These are phyloP conservation scores for Verasper variegatus DNA, from an alignment of 2,113 vertebrate species.

Conservation along the genomic window DNA sequence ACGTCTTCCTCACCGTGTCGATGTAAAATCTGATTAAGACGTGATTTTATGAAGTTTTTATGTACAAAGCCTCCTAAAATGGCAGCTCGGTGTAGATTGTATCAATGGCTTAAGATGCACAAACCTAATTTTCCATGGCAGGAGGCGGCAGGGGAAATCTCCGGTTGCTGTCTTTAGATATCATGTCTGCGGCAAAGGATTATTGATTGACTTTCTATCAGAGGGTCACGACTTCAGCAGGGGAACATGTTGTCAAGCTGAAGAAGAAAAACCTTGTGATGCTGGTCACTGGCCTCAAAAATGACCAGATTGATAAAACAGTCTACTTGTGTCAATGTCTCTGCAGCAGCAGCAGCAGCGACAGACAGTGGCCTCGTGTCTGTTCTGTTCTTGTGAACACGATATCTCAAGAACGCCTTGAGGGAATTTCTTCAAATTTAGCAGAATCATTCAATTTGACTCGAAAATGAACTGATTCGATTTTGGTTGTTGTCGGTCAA, in stretches of 20 bases:
- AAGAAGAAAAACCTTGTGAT: conserved; percentile 50
- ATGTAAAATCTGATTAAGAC: background rate
- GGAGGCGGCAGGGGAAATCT: conserved; percentile 39
- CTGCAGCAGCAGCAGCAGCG: background rate
- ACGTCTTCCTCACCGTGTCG: background rate
- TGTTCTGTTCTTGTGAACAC: background rate
- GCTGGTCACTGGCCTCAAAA: conserved; percentile 30
- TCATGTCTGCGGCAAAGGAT: conserved; percentile 47
- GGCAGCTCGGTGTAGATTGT: conserved; percentile 15
- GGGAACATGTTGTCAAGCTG: conserved; percentile 41
- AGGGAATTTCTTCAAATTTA: background rate
- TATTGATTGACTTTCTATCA: conserved; percentile 72
- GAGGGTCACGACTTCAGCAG: conserved; percentile 46
- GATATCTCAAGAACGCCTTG: background rate
- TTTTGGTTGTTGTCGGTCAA: background rate
- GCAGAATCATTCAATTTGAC: background rate
- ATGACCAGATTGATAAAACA: conserved; percentile 28
- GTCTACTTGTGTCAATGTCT: background rate
- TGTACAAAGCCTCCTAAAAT: background rate
- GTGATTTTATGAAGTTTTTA: background rate
- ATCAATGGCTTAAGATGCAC: conserved; percentile 29
- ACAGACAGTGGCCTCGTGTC: background rate
- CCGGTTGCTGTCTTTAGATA: conserved; percentile 40
- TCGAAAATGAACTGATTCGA: background rate
- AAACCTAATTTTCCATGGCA: conserved; percentile 34